Evolutionary conservation across 2,113 vertebrate species (phyloP).

Genomic region (Thermophis baileyi): DNA sequence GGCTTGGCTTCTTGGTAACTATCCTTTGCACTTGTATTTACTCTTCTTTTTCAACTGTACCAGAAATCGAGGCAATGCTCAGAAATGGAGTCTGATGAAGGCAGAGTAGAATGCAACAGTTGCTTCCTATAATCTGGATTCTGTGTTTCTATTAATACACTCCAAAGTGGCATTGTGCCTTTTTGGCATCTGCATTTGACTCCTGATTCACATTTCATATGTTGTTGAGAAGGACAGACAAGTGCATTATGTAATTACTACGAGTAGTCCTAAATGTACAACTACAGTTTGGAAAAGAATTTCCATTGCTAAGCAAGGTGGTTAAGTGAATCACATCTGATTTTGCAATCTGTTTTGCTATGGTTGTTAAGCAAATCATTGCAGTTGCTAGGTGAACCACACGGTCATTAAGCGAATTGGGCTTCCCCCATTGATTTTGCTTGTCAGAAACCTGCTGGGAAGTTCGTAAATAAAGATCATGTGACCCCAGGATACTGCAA

Average conservation of each 20-base stretch:
- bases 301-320: too few relatives aligned
- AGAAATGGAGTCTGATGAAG: neutral
- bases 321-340: too few relatives aligned
- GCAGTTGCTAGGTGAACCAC: too few relatives aligned
- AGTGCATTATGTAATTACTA: neutral
- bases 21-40: neutral
- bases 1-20: neutral
- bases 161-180: neutral
- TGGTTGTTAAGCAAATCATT: too few relatives aligned
- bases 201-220: neutral
- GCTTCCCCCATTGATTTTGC: too few relatives aligned
- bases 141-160: neutral
- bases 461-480: too few relatives aligned
- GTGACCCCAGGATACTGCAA: too few relatives aligned
- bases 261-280: too few relatives aligned
- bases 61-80: neutral
- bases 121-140: neutral
- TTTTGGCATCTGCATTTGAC: neutral
- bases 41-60: neutral
- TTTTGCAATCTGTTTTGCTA: too few relatives aligned
- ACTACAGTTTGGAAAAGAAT: too few relatives aligned
- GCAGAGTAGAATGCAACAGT: neutral
- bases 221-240: neutral
- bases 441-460: too few relatives aligned
- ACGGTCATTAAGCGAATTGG: too few relatives aligned